Conservation (phyloP, 2,888 invertebrate genomes). For the Drosophila nigritarsus region DNA sequence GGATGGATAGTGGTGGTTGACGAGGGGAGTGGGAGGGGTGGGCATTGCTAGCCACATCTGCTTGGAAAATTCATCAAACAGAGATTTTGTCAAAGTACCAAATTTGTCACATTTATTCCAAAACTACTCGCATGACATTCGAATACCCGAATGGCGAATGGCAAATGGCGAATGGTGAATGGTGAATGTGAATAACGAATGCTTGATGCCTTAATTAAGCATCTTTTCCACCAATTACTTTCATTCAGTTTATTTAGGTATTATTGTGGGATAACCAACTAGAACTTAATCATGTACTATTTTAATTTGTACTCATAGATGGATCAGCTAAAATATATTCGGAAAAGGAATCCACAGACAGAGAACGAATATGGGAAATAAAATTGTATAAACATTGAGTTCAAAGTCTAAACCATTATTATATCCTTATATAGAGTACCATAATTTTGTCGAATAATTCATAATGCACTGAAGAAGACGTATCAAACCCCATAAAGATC, state of each 20-base stretch:
- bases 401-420: neutral
- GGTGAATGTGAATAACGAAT: neutral
- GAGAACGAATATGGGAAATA: neutral
- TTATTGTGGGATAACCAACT: neutral
- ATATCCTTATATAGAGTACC: neutral
- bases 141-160: neutral
- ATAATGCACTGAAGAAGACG: neutral
- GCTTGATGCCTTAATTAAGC: conserved; percentile 1
- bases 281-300: neutral
- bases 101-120: conserved; percentile 1
- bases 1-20: neutral
- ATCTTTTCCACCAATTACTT: neutral
- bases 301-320: neutral
- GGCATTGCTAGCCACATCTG: conserved; percentile 64
- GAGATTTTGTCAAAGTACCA: conserved; percentile 4
- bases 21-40: conserved; percentile 1
- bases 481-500: neutral
- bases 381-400: neutral
- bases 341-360: neutral
- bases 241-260: neutral
- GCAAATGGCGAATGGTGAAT: neutral
- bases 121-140: conserved; percentile 3
- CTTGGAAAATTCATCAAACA: conserved; percentile 56
- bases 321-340: neutral
- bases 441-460: neutral